Base-by-base conservation (phyloP, 2,113 vertebrate species). In the Hyla sarda region DNA sequence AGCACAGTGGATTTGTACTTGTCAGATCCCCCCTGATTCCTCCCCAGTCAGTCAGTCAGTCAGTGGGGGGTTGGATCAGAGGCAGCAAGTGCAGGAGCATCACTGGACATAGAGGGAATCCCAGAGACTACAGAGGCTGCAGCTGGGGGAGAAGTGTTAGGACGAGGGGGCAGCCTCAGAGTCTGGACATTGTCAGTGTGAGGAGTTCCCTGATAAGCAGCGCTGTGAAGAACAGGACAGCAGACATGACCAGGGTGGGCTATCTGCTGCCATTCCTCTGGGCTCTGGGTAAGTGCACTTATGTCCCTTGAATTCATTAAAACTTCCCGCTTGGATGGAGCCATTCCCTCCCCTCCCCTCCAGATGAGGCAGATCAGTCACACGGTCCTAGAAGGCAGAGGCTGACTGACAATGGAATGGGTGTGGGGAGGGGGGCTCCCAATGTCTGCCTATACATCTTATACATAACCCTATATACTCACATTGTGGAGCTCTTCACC, bases 221-320 rank as follows among this genome's bases (percentile, higher is more conserved):
- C 47, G 47, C 5, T 12, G n/a, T n/a, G n/a, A n/a, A 48, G 17
- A 23, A 21, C 32, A 74, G 45, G 16, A 72, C 23, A 79, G 56
- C 25, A 58, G 76, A 25, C 62, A 87, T 87, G 85, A 54, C 62
- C 67, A 75, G 47, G 1, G 37, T 74, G 10, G 17, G 54, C 37
- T 79, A 37, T 12, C 23, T 87, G 37, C 85, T 87, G 69, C 37
- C 62, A 30, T 8, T 82, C 67, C 78, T 87, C 19, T 82, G 67
- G 13, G 50, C 41, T 47, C 19, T 62, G 50, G 85, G 85, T 87
- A 74, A 80, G 85, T 87, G 52, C 77, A n/a, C 34, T 75, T 7
- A 73, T 45, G 23, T 41, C 32, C 50, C 32, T 32, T 58, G 25
- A 73, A 60, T 74, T 73, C 77, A 60, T 74, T 73, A 30, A 56